These are phyloP conservation scores for Paraescarpia echinospica DNA, from an alignment of 1,140 invertebrate genomes.

Conservation along the genomic window DNA sequence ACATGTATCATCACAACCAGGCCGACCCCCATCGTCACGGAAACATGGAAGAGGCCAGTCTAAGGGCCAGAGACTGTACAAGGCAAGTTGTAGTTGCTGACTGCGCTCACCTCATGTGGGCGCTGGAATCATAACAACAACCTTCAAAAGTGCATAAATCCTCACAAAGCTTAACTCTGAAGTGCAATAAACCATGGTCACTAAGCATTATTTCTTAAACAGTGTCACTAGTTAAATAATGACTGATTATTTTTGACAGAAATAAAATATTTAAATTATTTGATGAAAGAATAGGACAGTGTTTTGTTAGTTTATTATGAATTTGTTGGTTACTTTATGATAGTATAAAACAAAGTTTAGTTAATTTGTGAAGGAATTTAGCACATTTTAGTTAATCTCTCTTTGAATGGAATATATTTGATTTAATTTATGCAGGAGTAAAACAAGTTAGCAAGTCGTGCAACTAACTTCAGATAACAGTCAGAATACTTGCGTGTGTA, in stretches of 20 bases:
- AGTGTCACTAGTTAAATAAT: too few relatives aligned
- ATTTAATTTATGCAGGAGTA: not conserved
- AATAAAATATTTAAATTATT: too few relatives aligned
- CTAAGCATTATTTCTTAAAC: too few relatives aligned
- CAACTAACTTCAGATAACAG: not conserved
- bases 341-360: slow-evolving; percentile 13
- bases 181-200: too few relatives aligned
- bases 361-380: not conserved
- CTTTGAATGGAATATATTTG: not conserved
- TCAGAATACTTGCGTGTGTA: too few relatives aligned
- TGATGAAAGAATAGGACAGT: too few relatives aligned
- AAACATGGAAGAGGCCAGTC: not conserved
- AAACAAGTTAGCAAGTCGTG: slow-evolving; percentile 4
- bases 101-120: not conserved
- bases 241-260: too few relatives aligned
- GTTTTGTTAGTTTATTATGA: too few relatives aligned
- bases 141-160: too few relatives aligned
- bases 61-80: not conserved
- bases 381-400: not conserved
- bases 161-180: too few relatives aligned
- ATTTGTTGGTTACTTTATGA: not conserved
- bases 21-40: not conserved
- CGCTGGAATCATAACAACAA: too few relatives aligned
- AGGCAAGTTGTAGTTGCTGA: not conserved
- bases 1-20: not conserved